These are phyloP conservation scores for Trichogramma pretiosum DNA, from an alignment of 1,140 invertebrate genomes.

Conservation along the genomic window DNA sequence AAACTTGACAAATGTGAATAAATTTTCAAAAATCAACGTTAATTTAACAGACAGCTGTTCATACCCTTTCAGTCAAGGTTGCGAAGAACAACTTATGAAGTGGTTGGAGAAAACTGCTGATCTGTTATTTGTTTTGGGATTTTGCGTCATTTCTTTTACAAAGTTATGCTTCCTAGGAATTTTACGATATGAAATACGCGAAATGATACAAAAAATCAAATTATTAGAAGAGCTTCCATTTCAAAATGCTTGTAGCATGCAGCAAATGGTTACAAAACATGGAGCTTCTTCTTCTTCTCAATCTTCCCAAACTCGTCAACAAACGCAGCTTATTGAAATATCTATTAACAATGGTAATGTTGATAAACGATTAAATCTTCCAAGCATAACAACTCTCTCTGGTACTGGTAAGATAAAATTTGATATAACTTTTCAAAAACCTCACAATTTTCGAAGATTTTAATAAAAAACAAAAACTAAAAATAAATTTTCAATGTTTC, in stretches of 20 bases:
- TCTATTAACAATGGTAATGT: conserved; percentile 33
- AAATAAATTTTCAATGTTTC: no score
- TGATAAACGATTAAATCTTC: conserved; percentile 30
- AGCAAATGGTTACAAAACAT: no score
- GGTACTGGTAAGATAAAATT: conserved; percentile 30
- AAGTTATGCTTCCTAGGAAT: conserved; percentile 86
- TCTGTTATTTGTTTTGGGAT: conserved; percentile 73
- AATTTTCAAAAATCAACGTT: conserved; percentile 6
- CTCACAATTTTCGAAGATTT: no score
- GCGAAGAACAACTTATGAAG: conserved; percentile 57
- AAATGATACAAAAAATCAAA: conserved; percentile 84
- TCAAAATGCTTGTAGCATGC: no score
- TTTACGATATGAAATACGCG: conserved; percentile 72
- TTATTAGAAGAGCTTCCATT: conserved; percentile 48
- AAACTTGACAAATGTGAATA: not conserved
- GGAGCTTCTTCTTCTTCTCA: no score
- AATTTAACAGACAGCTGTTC: conserved; percentile 34
- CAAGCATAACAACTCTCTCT: conserved; percentile 27
- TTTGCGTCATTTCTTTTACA: conserved; percentile 82
- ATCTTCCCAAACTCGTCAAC: not conserved
- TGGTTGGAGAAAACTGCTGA: conserved; percentile 73
- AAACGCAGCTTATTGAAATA: conserved; percentile 17
- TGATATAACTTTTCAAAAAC: no score
- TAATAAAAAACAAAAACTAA: no score
- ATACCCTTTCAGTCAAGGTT: conserved; percentile 47